phyloP scores from a whole-genome alignment of 2,113 vertebrate species.

The Chloropsis cyanopogon region DNA sequence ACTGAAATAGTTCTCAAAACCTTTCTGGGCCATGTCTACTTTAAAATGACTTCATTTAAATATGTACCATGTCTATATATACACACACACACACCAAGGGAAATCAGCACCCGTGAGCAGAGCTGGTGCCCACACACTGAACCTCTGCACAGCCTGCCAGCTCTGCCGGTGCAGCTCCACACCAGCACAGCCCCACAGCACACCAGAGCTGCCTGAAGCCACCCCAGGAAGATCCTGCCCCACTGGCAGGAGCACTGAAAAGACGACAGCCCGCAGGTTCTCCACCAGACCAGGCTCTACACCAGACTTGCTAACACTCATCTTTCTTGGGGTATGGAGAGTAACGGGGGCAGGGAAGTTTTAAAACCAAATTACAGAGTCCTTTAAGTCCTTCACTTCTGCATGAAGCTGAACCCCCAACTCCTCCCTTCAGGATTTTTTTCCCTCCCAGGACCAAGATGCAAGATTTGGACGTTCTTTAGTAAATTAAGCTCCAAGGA shows the following conservation, averaged over 20 bases:
- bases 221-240: not conserved
- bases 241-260: not conserved
- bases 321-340: not conserved
- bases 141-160: not conserved
- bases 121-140: not conserved
- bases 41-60: constrained; percentile 23
- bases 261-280: not conserved
- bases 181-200: not conserved
- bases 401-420: not conserved
- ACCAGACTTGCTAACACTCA: not conserved
- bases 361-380: not conserved
- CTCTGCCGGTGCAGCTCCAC: not conserved
- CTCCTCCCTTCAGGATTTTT: not conserved
- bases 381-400: not conserved
- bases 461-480: not conserved
- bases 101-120: not conserved
- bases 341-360: not conserved
- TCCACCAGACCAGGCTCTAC: not conserved
- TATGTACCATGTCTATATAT: not conserved
- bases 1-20: constrained; percentile 27
- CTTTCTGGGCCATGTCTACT: constrained; percentile 51
- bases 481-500: not conserved
- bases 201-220: accelerated
- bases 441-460: not conserved
- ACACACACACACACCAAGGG: not conserved